Evolutionary conservation across 2,113 vertebrate species (phyloP).

Genomic region (Notiomystis cincta): DNA sequence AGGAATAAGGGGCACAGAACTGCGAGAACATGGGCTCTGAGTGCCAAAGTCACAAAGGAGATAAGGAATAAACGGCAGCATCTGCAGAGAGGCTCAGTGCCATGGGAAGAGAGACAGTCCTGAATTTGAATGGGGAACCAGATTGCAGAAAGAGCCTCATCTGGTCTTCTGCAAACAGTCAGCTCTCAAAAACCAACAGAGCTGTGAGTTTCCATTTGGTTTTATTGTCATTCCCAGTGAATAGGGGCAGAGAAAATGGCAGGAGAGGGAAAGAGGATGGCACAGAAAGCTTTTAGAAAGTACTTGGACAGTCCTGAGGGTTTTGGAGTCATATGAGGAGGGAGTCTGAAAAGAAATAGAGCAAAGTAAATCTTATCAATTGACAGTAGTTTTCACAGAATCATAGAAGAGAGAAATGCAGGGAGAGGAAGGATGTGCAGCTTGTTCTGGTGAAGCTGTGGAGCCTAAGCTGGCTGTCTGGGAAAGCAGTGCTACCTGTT

Average conservation of each 20-base stretch:
- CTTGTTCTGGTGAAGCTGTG: background rate
- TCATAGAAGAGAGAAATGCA: background rate
- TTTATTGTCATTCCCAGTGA: background rate
- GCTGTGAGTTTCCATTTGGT: background rate
- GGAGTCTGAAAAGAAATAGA: background rate
- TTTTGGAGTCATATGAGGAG: background rate
- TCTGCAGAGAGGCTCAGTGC: background rate
- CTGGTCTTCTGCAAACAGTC: conserved; percentile 5
- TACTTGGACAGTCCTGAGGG: background rate
- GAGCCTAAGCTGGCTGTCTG: background rate
- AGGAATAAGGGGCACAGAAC: background rate
- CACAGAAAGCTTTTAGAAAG: background rate
- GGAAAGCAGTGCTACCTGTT: background rate
- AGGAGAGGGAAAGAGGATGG: background rate
- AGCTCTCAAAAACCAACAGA: background rate
- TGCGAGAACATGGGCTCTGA: background rate
- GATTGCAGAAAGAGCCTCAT: background rate
- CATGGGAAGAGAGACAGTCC: background rate
- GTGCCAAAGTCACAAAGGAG: background rate
- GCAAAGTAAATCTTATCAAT: accelerated
- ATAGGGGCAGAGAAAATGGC: background rate
- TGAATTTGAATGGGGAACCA: conserved; percentile 22
- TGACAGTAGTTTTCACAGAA: background rate
- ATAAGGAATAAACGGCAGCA: background rate
- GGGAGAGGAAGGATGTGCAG: background rate